phyloP scores from a whole-genome alignment of 2,888 invertebrate species.

The Oegoconia quadripuncta region DNA sequence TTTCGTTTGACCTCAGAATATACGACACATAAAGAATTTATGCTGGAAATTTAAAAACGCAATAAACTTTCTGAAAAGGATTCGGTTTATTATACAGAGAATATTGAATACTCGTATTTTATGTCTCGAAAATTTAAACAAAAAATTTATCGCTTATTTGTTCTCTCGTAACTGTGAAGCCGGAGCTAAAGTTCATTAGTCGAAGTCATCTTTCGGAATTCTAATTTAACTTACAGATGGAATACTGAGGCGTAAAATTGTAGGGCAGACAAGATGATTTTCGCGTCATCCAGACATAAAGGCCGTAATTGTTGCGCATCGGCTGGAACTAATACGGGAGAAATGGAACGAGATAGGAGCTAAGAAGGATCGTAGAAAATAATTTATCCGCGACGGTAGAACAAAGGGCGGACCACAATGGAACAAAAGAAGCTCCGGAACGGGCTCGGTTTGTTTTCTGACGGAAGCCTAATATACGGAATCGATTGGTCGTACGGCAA shows the following conservation, averaged over 20 bases:
- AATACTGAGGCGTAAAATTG: conserved; percentile 72
- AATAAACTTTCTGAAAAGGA: conserved; percentile 28
- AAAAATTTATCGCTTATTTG: not conserved
- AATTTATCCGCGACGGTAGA: conserved; percentile 73
- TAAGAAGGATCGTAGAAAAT: conserved; percentile 74
- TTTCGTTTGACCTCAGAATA: conserved; percentile 34
- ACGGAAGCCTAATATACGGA: conserved; percentile 69
- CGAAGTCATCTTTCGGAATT: conserved; percentile 41
- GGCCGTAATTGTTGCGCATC: conserved; percentile 76
- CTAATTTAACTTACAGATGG: conserved; percentile 59
- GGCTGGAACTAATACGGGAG: conserved; percentile 76
- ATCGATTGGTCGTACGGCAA: conserved; percentile 66
- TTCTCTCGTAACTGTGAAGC: conserved; percentile 8
- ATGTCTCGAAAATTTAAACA: conserved; percentile 1
- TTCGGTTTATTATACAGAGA: conserved; percentile 24
- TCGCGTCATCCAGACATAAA: conserved; percentile 76
- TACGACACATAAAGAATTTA: conserved; percentile 36
- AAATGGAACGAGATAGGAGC: conserved; percentile 74
- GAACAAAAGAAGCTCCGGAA: conserved; percentile 70
- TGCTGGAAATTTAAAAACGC: conserved; percentile 31
- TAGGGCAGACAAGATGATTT: conserved; percentile 69
- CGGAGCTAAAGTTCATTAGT: conserved; percentile 31
- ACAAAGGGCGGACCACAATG: conserved; percentile 69
- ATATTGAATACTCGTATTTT: conserved; percentile 18
- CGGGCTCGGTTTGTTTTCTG: conserved; percentile 66